Evolutionary conservation across 2,797 vertebrate species (phyloP).

Genomic region (Chelon labrosus): DNA sequence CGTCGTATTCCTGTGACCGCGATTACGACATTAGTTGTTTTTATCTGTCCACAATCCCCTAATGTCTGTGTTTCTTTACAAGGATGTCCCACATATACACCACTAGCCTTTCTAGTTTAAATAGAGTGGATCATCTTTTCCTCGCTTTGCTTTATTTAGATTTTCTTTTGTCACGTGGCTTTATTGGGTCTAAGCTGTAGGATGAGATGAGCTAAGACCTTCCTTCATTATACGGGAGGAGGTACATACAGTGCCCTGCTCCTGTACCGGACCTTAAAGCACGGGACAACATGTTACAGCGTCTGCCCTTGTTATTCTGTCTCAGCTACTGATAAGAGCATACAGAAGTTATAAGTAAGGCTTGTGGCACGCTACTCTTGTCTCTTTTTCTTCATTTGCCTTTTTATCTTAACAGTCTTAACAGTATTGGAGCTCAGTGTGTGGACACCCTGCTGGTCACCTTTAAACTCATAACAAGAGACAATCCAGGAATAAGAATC

Average conservation of each 20-base stretch:
- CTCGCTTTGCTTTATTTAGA: not conserved
- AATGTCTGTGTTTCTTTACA: not conserved
- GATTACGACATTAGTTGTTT: constrained; percentile 14
- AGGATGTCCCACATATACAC: not conserved
- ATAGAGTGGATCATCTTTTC: not conserved
- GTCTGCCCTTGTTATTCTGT: constrained; percentile 46
- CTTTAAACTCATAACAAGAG: not conserved
- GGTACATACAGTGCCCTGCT: constrained; percentile 1
- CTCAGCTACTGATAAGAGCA: constrained; percentile 39
- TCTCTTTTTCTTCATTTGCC: not conserved
- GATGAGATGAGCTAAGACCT: constrained; percentile 29
- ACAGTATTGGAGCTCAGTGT: not conserved
- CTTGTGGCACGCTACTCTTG: constrained; percentile 8
- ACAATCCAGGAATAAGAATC: not conserved
- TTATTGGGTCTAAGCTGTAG: constrained; percentile 31
- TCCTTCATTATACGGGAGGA: constrained; percentile 25
- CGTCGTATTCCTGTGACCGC: constrained; percentile 11
- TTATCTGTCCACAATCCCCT: constrained; percentile 7
- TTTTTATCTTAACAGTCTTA: constrained; percentile 1
- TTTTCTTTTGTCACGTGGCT: constrained; percentile 17
- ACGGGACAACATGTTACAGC: constrained; percentile 42
- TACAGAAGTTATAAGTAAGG: constrained; percentile 25
- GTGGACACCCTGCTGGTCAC: not conserved
- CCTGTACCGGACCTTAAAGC: constrained; percentile 20
- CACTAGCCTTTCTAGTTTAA: not conserved